These are phyloP conservation scores for Dascillus cervinus DNA, from an alignment of 2,888 invertebrate species.

Conservation along the genomic window DNA sequence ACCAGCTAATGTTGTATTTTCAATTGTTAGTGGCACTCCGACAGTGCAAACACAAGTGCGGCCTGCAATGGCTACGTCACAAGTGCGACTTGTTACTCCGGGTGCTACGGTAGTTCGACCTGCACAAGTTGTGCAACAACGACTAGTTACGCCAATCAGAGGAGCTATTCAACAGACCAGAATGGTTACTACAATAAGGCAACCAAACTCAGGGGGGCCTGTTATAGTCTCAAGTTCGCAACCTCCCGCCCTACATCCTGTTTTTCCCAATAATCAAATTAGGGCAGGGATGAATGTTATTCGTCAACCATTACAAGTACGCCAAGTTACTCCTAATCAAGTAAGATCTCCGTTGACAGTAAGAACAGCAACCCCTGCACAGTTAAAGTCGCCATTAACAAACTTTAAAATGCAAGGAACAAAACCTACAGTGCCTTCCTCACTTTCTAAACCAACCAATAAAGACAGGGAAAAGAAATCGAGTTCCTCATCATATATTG, in stretches of 20 bases:
- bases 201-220: slow-evolving; percentile 27
- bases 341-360: slow-evolving; percentile 32
- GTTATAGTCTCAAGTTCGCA: slow-evolving; percentile 40
- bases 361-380: slow-evolving; percentile 34
- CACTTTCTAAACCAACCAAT: slow-evolving; percentile 50
- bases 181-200: slow-evolving; percentile 38
- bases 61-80: slow-evolving; percentile 49
- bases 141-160: slow-evolving; percentile 46
- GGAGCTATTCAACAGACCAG: slow-evolving; percentile 33
- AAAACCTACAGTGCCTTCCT: slow-evolving; percentile 51
- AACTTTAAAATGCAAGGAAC: slow-evolving; percentile 40
- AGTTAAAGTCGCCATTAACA: slow-evolving; percentile 35
- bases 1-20: slow-evolving; percentile 60
- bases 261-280: slow-evolving; percentile 29
- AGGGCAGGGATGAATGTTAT: slow-evolving; percentile 27
- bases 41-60: slow-evolving; percentile 37
- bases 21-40: slow-evolving; percentile 43
- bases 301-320: slow-evolving; percentile 32
- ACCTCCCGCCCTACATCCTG: slow-evolving; percentile 42
- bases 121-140: slow-evolving; percentile 47
- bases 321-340: slow-evolving; percentile 23
- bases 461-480: slow-evolving; percentile 73
- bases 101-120: slow-evolving; percentile 45
- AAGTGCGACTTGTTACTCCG: slow-evolving; percentile 56
- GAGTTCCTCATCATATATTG: slow-evolving; percentile 44